A percentile compares a stretch with the other conserved stretches of the same genome.
Evolutionary conservation across 2,113 vertebrate species (phyloP).

Genomic region (Piaya cayana): DNA sequence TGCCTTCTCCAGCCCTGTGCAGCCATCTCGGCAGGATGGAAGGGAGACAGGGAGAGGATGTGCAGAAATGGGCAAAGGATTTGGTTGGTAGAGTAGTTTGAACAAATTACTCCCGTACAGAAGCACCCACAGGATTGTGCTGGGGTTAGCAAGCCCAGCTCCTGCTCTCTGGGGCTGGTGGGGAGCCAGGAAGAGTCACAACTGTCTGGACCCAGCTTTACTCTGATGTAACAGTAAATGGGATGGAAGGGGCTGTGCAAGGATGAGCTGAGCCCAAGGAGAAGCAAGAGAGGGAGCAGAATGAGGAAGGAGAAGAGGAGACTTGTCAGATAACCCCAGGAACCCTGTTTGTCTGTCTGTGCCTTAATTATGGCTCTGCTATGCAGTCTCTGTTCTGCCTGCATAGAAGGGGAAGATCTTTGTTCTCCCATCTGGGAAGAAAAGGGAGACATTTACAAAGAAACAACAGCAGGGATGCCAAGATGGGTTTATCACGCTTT

Average conservation of each 20-base stretch:
- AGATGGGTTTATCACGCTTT: not conserved
- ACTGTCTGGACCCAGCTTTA: not conserved
- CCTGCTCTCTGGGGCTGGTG: not conserved
- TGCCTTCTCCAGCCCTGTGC: rapidly evolving
- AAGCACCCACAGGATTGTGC: not conserved
- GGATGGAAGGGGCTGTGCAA: not conserved
- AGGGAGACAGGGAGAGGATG: not conserved
- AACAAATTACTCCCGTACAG: not conserved
- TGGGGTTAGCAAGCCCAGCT: not conserved
- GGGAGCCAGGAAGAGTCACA: not conserved
- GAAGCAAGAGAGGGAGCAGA: not conserved
- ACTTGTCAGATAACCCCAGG: not conserved
- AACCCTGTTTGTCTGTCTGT: rapidly evolving
- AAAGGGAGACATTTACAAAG: not conserved
- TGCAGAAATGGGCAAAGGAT: not conserved
- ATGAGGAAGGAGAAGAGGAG: not conserved
- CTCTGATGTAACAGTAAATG: not conserved
- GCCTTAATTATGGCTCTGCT: not conserved
- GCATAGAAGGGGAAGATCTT: not conserved
- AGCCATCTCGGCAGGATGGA: not conserved
- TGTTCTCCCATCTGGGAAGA: not conserved
- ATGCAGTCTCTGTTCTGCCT: not conserved
- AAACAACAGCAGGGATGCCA: not conserved
- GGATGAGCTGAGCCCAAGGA: not conserved
- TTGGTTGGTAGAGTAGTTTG: not conserved